Conservation (phyloP, 2,888 invertebrate species). For the Drosophila picticornis region DNA sequence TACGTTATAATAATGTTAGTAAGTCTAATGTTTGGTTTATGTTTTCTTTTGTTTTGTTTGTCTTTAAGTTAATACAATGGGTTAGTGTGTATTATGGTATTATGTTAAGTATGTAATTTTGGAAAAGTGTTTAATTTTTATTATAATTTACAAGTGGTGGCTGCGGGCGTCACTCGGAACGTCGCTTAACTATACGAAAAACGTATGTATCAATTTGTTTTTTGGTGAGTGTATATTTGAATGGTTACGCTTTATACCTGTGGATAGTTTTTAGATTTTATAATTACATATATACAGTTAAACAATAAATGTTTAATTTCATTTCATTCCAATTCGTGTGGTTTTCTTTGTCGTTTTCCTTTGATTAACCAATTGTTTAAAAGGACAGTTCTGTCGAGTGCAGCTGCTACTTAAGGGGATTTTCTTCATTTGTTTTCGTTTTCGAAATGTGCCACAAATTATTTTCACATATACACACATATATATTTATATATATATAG, state of each 20-base stretch:
- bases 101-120: slow-evolving; percentile 49
- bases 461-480: slow-evolving; percentile 32
- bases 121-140: slow-evolving; percentile 50
- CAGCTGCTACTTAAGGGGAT: slow-evolving; percentile 40
- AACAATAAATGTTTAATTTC: slow-evolving; percentile 52
- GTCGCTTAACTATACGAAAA: slow-evolving; percentile 35
- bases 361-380: slow-evolving; percentile 14
- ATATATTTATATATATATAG: slow-evolving; percentile 10
- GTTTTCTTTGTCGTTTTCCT: neutral
- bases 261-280: slow-evolving; percentile 24
- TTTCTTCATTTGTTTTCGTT: slow-evolving; percentile 9
- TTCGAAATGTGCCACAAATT: slow-evolving; percentile 41
- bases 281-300: slow-evolving; percentile 76
- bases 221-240: slow-evolving; percentile 14
- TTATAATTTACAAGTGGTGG: slow-evolving; percentile 50
- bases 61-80: slow-evolving; percentile 70
- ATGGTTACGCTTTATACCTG: slow-evolving; percentile 21
- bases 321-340: slow-evolving; percentile 1
- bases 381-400: slow-evolving; percentile 28
- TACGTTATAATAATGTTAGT: slow-evolving; percentile 76
- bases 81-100: slow-evolving; percentile 51
- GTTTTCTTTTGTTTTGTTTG: slow-evolving; percentile 34
- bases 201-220: slow-evolving; percentile 25
- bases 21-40: slow-evolving; percentile 68
- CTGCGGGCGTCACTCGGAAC: neutral